Evolutionary conservation across 2,797 vertebrate genomes (phyloP).

Genomic region (Hipposideros larvatus): DNA sequence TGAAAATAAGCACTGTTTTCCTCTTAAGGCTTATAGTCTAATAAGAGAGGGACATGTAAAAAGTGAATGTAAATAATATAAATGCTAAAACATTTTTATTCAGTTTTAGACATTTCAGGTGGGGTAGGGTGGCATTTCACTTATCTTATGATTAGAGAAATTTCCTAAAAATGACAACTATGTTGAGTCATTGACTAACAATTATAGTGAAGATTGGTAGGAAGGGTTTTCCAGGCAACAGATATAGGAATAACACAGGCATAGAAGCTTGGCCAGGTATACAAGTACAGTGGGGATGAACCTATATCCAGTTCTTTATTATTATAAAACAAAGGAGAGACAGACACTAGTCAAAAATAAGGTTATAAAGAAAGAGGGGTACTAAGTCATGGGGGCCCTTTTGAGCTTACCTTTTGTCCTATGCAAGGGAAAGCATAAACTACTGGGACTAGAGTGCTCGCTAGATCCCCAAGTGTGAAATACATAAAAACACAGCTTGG

Average conservation of each 20-base stretch:
- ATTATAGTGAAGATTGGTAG: background rate
- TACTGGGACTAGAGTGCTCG: background rate
- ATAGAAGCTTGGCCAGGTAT: background rate
- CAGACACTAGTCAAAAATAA: background rate
- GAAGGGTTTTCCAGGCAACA: background rate
- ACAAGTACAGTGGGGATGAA: background rate
- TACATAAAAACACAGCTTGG: background rate
- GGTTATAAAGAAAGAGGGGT: background rate
- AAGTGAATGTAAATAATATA: background rate
- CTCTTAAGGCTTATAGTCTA: background rate
- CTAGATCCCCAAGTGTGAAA: background rate
- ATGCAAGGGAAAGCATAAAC: background rate
- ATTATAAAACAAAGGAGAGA: background rate
- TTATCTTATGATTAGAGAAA: constrained; percentile 13
- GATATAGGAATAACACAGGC: background rate
- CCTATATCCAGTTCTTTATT: background rate
- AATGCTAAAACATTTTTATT: background rate
- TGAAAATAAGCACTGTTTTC: background rate
- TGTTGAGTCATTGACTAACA: background rate
- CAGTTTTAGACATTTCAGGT: background rate
- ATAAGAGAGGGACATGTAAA: background rate
- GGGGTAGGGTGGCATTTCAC: background rate
- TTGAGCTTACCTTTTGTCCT: background rate
- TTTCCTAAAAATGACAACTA: background rate
- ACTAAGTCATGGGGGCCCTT: background rate